Percentiles rank a stretch among this genome's conserved stretches.
Conservation (phyloP, 2,888 invertebrate genomes). For the Drosophila rubida region DNA sequence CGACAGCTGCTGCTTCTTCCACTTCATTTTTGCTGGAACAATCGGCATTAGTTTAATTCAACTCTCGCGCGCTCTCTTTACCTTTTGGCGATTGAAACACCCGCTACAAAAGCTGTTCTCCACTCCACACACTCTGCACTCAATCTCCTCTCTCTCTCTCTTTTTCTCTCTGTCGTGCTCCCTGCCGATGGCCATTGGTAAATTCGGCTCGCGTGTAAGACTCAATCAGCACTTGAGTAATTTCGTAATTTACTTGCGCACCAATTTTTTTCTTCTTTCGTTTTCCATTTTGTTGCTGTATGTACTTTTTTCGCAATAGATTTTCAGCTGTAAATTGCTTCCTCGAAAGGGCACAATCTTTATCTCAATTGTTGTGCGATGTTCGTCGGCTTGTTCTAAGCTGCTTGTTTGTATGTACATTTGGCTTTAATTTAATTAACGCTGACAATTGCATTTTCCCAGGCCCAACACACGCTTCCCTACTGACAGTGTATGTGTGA, state of each 20-base stretch:
- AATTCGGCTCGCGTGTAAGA: conserved; percentile 55
- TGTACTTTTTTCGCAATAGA: conserved; percentile 31
- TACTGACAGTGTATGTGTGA: neutral
- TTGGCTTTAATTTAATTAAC: conserved; percentile 58
- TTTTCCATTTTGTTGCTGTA: conserved; percentile 24
- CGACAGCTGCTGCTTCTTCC: conserved; percentile 20
- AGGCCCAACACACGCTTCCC: conserved; percentile 13
- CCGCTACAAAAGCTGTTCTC: conserved; percentile 29
- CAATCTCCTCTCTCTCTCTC: neutral
- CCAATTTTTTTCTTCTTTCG: conserved; percentile 34
- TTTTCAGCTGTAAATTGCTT: conserved; percentile 47
- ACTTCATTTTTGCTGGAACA: conserved; percentile 11
- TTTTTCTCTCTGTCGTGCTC: neutral
- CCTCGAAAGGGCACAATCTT: conserved; percentile 37
- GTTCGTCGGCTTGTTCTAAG: conserved; percentile 36
- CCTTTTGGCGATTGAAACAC: conserved; percentile 15
- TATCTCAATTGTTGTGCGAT: conserved; percentile 32
- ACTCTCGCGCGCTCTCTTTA: conserved; percentile 19
- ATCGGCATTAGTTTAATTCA: conserved; percentile 45
- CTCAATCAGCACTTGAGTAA: conserved; percentile 67
- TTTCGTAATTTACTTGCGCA: conserved; percentile 71
- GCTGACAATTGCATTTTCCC: conserved; percentile 58
- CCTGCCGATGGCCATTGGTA: conserved; percentile 21
- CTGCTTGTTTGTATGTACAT: conserved; percentile 25
- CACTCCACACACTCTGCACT: neutral